phyloP scores from a whole-genome alignment of 2,888 invertebrate species.

The Helleia helle region DNA sequence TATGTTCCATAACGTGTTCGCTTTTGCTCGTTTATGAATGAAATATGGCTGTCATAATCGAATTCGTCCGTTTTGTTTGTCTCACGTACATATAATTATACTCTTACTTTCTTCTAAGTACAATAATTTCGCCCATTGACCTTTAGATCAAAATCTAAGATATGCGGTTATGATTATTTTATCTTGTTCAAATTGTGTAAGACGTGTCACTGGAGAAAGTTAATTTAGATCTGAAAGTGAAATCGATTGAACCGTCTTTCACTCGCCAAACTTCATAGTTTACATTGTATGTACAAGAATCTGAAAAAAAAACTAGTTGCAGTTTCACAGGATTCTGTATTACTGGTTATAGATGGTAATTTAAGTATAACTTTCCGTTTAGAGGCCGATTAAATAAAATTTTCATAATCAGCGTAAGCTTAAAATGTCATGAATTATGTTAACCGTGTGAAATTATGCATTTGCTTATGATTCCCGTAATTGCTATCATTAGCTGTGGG shows the following conservation, averaged over 20 bases:
- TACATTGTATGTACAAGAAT: slow-evolving; percentile 32
- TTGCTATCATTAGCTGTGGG: background rate
- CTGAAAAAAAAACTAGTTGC: slow-evolving; percentile 38
- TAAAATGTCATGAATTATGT: background rate
- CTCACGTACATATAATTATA: slow-evolving; percentile 1
- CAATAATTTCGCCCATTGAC: slow-evolving; percentile 29
- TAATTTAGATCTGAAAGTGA: slow-evolving; percentile 74
- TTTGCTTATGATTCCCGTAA: background rate
- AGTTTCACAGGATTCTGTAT: too few species aligned
- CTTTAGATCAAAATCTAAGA: slow-evolving; percentile 43
- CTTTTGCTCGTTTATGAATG: slow-evolving; percentile 4
- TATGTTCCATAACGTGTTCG: slow-evolving; percentile 1
- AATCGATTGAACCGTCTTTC: slow-evolving; percentile 73
- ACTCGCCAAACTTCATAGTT: slow-evolving; percentile 63
- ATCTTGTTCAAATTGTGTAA: slow-evolving; percentile 66
- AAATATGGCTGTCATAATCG: slow-evolving; percentile 6
- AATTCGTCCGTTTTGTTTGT: slow-evolving; percentile 3
- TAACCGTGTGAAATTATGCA: background rate
- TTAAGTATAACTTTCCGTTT: too few species aligned
- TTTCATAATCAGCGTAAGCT: background rate
- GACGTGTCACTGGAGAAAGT: slow-evolving; percentile 73
- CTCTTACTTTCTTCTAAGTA: slow-evolving; percentile 4
- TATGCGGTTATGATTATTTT: slow-evolving; percentile 57
- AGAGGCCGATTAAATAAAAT: too few species aligned
- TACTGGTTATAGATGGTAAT: too few species aligned